These are phyloP conservation scores for Arrhamphus sclerolepis DNA, from an alignment of 2,797 vertebrate species.

Conservation along the genomic window DNA sequence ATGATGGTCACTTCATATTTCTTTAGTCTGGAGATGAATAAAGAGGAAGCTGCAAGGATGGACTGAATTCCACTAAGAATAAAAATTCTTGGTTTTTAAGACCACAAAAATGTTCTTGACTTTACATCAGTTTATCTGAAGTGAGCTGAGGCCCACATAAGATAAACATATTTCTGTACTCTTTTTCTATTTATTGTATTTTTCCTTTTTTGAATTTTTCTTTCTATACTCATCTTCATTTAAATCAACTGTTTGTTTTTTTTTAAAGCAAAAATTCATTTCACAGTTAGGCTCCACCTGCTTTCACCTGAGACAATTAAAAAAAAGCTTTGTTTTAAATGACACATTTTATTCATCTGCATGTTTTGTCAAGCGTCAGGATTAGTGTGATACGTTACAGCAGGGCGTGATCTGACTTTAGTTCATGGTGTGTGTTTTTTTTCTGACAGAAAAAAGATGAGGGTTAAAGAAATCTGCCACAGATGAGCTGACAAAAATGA, in stretches of 20 bases:
- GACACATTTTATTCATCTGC: slow-evolving; percentile 10
- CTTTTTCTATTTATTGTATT: neutral
- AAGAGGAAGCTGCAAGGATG: no score
- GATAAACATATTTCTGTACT: neutral
- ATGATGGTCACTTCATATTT: no score
- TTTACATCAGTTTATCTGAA: neutral
- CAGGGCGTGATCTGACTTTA: slow-evolving; percentile 14
- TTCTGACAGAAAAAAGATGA: neutral
- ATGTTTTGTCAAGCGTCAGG: slow-evolving; percentile 12
- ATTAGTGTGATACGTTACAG: slow-evolving; percentile 2
- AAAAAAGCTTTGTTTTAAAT: neutral
- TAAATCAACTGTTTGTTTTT: neutral
- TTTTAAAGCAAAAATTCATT: no score
- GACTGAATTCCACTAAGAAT: neutral
- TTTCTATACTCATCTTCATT: neutral
- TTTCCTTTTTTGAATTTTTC: neutral
- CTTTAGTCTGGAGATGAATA: no score
- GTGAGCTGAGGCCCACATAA: neutral
- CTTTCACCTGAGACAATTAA: neutral
- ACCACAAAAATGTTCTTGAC: neutral
- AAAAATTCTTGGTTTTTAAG: neutral
- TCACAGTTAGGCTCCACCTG: no score
- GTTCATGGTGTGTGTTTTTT: slow-evolving; percentile 5
- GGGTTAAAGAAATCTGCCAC: neutral
- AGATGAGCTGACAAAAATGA: neutral